Base-by-base conservation (phyloP, 2,797 vertebrate species). In the Epinephelus awoara region DNA sequence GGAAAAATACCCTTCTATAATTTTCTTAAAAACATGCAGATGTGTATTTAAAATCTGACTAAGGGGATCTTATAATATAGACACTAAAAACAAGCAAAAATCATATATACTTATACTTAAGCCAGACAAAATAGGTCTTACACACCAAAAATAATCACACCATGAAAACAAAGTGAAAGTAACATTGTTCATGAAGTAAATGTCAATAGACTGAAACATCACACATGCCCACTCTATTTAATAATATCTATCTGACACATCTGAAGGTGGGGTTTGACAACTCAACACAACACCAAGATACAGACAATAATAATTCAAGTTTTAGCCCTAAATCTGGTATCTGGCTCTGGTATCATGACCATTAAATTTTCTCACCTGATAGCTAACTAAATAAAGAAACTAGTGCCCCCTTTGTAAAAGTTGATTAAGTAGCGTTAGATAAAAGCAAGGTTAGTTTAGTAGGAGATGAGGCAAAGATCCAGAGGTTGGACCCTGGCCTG, bases 401-500 rank as follows among this genome's bases (percentile, higher is more conserved):
- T 1, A 40, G 49, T 34, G 34, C 6, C 34, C 34, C 7, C 34
- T 29, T 21, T 59, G 13, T 46, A 46, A 46, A 38, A 2, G 34
- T 8, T 34, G 8, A 34, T 34, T 51, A 6, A 47, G 9, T 21
- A 13, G 14, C 5, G 14, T 15, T 61, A 61, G 6, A 62, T 25
- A 2, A 42, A 7, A 54, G n/a, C 58, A 65, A 29, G 42, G 72
- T 55, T 15, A 18, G 42, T 38, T 47, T 9, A 5, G 29, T 25
- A 34, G 29, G 14, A 15, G 42, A 65, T 15, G 66, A 52, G 44
- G 42, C 23, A 61, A 44, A 25, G 55, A 62, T 55, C 56, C 69
- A 69, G 59, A 11, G 17, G 67, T 6, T 73, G 79, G 68, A 82
- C 69, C 14, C 62, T 57, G 82, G 77, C 83, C 82, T 67, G 21